Evolutionary conservation across 1,140 invertebrate genomes (phyloP), one percentile per base, ranked within the genome.

Genomic region (Drosophila pallidifrons): DNA sequence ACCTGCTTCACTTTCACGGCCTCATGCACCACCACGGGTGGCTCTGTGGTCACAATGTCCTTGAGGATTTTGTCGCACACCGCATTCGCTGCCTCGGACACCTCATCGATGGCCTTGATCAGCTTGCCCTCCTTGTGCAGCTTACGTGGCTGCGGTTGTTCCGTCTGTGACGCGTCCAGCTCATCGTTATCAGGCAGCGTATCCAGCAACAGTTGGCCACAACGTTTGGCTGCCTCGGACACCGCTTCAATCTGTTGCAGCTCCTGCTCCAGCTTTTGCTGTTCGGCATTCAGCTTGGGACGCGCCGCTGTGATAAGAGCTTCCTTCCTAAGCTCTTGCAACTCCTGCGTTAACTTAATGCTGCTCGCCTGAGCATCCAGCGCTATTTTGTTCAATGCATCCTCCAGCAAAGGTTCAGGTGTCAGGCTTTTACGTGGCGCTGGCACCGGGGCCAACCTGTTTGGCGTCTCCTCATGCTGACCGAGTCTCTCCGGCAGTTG

Each of bases 281-380:
- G 94, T 79, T 83, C 89, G 0, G 81, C 58, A 58, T 67, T 81
- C 1, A 81, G n/a, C 25, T 89, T 91, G 6, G 91, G 82, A 0
- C 87, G 57, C 0, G 91, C 79, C 0, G 82, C 76, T 5, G 87
- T 92, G 0, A 92, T 91, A 10, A 92, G n/a, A 0, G 91, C 91
- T 76, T 92, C 91, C 64, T 92, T 92, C 35, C 75, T 77, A 15
- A 91, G 54, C 55, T 87, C 91, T 65, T 93, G 82, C 47, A 94
- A 89, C 45, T 94, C 93, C 67, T 94, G 91, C n/a, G 93, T 93
- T 46, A 95, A 81, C 61, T 94, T 93, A 52, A 94, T 94, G 79
- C 92, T 94, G 47, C 93, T 93, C 83, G 94, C 93, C 92, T 94
- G 94, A 35, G 94, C 94, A 93, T 94, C 94, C 83, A 94, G 93